phyloP scores from a whole-genome alignment of 1,140 invertebrate species.

The Aphis craccivora region DNA sequence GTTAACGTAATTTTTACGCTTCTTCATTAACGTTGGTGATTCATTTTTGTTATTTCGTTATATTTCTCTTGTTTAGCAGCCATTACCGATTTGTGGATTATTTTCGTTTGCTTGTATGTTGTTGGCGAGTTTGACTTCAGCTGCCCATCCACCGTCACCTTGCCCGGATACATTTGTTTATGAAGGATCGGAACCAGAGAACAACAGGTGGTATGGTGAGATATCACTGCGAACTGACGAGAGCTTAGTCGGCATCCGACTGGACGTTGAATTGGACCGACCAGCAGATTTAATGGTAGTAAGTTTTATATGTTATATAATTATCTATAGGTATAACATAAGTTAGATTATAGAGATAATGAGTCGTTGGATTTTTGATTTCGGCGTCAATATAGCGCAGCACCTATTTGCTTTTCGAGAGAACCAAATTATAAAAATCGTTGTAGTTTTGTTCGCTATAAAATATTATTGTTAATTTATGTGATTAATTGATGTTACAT shows the following conservation, averaged over 20 bases:
- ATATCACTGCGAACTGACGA: conserved; percentile 60
- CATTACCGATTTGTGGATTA: not conserved
- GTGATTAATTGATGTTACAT: not conserved
- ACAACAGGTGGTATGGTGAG: conserved; percentile 62
- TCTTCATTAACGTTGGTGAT: not conserved
- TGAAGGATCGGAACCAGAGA: conserved; percentile 60
- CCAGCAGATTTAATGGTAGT: conserved; percentile 61
- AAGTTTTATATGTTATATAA: conserved; percentile 55
- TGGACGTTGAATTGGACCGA: conserved; percentile 61
- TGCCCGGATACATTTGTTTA: conserved; percentile 61
- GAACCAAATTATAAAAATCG: not conserved
- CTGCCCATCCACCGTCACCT: conserved; percentile 58
- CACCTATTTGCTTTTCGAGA: not conserved
- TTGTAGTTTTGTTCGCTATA: not conserved
- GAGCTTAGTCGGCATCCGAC: conserved; percentile 60
- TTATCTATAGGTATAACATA: not conserved
- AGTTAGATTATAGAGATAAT: not conserved
- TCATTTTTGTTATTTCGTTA: not conserved
- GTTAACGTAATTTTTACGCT: not conserved
- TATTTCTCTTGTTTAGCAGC: not conserved
- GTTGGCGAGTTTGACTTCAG: not conserved
- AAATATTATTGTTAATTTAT: not conserved
- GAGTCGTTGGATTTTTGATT: not conserved
- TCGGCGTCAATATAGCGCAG: no score
- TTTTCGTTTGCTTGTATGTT: not conserved